These are phyloP conservation scores for Cichladusa arquata DNA, from an alignment of 2,113 vertebrate genomes.

Conservation along the genomic window DNA sequence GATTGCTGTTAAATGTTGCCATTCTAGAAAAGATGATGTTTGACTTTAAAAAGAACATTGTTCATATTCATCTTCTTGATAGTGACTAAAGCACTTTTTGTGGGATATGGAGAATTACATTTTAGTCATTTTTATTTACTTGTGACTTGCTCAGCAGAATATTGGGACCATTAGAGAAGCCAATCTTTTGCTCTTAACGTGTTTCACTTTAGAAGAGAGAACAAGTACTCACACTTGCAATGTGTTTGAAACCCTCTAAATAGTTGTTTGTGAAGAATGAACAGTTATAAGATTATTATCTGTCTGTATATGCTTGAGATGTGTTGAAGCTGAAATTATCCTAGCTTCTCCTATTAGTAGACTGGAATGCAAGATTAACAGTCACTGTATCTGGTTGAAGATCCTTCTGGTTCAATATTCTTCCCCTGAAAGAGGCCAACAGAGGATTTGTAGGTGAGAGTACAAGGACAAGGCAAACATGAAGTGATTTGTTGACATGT, in stretches of 20 bases:
- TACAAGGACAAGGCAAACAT: neutral
- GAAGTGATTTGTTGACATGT: neutral
- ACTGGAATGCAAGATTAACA: neutral
- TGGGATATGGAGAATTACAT: neutral
- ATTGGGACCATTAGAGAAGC: neutral
- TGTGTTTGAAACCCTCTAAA: neutral
- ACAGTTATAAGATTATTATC: neutral
- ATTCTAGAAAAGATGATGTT: neutral
- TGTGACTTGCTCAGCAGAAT: neutral
- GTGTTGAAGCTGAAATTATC: neutral
- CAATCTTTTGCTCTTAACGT: fast-evolving
- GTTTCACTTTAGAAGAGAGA: neutral
- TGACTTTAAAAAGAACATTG: neutral
- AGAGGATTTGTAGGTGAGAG: neutral
- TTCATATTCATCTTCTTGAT: neutral
- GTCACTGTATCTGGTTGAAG: neutral
- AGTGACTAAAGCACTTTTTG: neutral
- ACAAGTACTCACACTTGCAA: fast-evolving
- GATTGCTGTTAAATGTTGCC: neutral
- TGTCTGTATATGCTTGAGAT: neutral
- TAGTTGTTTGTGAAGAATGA: neutral
- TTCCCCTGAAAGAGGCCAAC: neutral
- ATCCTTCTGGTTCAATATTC: neutral
- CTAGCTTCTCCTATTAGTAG: neutral
- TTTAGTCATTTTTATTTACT: neutral